Evolutionary conservation across 2,797 vertebrate species (phyloP), one percentile per base, ranked within the genome.

Genomic region (Diplodus puntazzo): DNA sequence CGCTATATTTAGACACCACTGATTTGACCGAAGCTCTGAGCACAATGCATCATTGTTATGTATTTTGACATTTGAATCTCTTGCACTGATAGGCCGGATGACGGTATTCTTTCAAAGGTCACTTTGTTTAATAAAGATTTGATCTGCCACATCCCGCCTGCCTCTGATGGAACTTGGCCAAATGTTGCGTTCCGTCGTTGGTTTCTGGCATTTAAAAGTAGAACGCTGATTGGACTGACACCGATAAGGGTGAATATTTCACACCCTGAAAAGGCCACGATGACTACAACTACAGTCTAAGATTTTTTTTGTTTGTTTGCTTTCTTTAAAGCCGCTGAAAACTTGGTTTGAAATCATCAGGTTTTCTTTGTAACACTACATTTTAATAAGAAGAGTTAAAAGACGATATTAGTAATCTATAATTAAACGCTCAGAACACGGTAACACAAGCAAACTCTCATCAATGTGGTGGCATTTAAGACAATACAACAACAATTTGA

Each of bases 61-160:
- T 49, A 7, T 70, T 82, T 52, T 87, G 84, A 80, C 84, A 83
- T 86, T 90, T 85, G 6, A 77, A 81, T 83, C 14, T 43, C 59
- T 75, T 79, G 43, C 18, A 3, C 80, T 73, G 81, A 83, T 82
- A 80, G 61, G 61, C n/a, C 39, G 54, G 68, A 78, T 77, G 71
- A 87, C 11, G 1, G 30, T 3, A 20, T 72, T 57, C 54, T 58
- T 75, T 69, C 43, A 86, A 90, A 91, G 82, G 87, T 88, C 81
- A 73, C 14, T 23, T 16, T 67, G 50, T 68, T 30, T 23, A 59
- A 73, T 64, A 17, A 73, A 70, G 64, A 71, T 76, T 21, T 74
- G 30, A 62, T 76, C 65, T n/a, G 49, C 46, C 48, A 64, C 45
- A 59, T 49, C 17, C 2, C n/a, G 7, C 57, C 52, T 30, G 63